Evolutionary conservation across 2,797 vertebrate genomes (phyloP).

Genomic region (Phalloptychus januarius): DNA sequence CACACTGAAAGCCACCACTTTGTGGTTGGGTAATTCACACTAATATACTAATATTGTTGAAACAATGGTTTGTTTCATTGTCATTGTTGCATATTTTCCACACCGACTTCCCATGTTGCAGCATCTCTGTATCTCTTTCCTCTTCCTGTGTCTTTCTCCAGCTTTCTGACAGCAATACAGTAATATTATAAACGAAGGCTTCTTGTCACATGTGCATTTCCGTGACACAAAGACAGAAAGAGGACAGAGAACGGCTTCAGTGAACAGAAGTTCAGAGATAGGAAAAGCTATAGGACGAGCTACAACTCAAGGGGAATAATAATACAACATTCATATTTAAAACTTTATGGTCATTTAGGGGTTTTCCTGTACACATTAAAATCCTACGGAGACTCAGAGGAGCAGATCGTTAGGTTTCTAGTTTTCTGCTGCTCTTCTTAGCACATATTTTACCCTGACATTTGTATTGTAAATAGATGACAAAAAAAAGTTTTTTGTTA

Average conservation of each 20-base stretch:
- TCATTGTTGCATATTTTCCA: conserved; percentile 36
- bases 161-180: conserved; percentile 69
- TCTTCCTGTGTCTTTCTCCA: conserved; percentile 40
- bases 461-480: conserved; percentile 53
- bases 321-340: conserved; percentile 65
- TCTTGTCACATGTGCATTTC: conserved; percentile 30
- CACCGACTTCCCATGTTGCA: conserved; percentile 25
- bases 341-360: conserved; percentile 23
- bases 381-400: conserved; percentile 4
- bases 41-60: conserved; percentile 28
- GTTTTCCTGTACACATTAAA: conserved; percentile 9
- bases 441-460: conserved; percentile 19
- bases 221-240: conserved; percentile 27
- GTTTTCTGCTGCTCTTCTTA: conserved; percentile 14
- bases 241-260: conserved; percentile 28
- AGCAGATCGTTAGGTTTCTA: conserved; percentile 18
- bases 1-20: conserved; percentile 27
- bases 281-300: conserved; percentile 5
- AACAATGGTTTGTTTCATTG: conserved; percentile 56
- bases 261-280: conserved; percentile 17
- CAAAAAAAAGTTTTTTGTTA: conserved; percentile 29
- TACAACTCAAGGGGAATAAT: conserved; percentile 20
- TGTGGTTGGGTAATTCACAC: conserved; percentile 56
- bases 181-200: conserved; percentile 39
- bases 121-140: conserved; percentile 26